These are phyloP conservation scores for Galago senegalensis DNA, from an alignment of 2,797 vertebrate genomes.

Conservation along the genomic window DNA sequence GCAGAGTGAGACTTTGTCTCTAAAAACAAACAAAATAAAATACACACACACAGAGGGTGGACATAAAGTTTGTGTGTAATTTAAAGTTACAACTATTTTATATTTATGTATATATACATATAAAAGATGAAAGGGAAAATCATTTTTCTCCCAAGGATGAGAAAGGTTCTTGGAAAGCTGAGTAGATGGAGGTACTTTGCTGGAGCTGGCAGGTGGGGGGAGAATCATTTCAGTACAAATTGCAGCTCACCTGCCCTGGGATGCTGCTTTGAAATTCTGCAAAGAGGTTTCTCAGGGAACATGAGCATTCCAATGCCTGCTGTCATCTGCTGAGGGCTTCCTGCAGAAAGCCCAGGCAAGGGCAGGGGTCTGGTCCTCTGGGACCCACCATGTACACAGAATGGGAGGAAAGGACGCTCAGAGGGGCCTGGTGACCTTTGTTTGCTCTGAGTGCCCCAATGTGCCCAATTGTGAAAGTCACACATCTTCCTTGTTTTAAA, in stretches of 20 bases:
- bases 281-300: not conserved
- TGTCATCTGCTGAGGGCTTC: not conserved
- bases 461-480: not conserved
- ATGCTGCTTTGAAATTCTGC: not conserved
- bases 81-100: too few relatives aligned
- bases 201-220: not conserved
- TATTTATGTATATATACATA: too few relatives aligned
- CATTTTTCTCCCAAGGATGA: not conserved
- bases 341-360: not conserved
- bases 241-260: accelerated
- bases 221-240: too few relatives aligned
- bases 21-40: too few relatives aligned
- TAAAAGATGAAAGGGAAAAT: not conserved
- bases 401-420: not conserved
- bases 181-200: not conserved
- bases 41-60: too few relatives aligned
- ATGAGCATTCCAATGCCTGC: not conserved
- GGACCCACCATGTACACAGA: not conserved
- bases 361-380: not conserved
- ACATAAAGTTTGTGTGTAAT: too few relatives aligned
- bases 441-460: not conserved
- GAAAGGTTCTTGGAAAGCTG: not conserved
- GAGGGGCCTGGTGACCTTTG: too few relatives aligned
- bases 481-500: not conserved
- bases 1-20: too few relatives aligned